Evolutionary conservation across 2,888 invertebrate species (phyloP).

Genomic region (Leucophenga montana): DNA sequence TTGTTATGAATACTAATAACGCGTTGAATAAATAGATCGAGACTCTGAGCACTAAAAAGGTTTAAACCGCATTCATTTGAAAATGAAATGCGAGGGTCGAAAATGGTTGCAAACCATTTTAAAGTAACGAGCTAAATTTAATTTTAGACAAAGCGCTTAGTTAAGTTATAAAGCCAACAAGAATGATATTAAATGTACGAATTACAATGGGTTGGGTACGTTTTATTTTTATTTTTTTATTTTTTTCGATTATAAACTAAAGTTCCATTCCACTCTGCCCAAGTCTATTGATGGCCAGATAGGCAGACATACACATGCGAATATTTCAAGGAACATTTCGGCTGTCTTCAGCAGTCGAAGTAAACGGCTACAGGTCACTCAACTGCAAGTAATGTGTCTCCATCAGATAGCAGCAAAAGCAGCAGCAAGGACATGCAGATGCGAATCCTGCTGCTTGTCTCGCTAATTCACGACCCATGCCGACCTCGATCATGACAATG

Average conservation of each 20-base stretch:
- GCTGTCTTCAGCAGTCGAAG: background rate
- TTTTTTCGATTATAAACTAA: no score
- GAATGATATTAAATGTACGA: no score
- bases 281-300: constrained; percentile 15
- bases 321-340: no score
- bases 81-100: no score
- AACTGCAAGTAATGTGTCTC: constrained; percentile 26
- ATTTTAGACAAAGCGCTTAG: constrained; percentile 19
- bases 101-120: background rate
- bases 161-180: no score
- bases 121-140: constrained; percentile 29
- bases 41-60: background rate
- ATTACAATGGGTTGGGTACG: no score
- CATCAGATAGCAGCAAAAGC: constrained; percentile 20
- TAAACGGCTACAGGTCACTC: background rate
- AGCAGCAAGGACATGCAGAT: constrained; percentile 9
- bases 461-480: background rate
- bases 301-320: background rate
- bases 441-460: background rate
- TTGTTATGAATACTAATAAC: constrained; percentile 52
- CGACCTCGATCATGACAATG: background rate
- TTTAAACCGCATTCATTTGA: no score
- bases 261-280: no score
- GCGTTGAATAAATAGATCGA: background rate
- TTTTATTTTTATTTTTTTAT: no score